Evolutionary conservation across 2,888 invertebrate genomes (phyloP).

Genomic region (Trimorus sp.): DNA sequence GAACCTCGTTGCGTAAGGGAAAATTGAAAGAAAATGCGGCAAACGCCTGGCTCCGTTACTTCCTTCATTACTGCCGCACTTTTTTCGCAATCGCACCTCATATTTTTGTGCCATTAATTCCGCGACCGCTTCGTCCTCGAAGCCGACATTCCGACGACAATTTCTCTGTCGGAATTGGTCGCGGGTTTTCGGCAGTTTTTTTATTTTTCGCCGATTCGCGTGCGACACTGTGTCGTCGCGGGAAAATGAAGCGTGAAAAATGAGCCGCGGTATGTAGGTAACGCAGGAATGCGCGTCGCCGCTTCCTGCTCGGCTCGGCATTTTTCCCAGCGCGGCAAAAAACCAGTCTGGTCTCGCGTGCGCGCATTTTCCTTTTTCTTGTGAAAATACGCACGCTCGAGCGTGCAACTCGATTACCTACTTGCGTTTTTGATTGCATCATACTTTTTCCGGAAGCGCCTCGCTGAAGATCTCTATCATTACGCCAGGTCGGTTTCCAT

Average conservation of each 20-base stretch:
- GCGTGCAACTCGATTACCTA: slow-evolving; percentile 58
- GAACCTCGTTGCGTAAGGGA: slow-evolving; percentile 33
- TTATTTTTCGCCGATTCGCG: not conserved
- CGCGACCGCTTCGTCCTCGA: too few species aligned
- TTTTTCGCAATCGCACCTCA: slow-evolving; percentile 7
- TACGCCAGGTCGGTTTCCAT: slow-evolving; percentile 7
- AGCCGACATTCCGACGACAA: too few species aligned
- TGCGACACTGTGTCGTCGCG: not conserved
- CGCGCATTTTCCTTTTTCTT: slow-evolving; percentile 48
- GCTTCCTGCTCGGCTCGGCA: slow-evolving; percentile 12
- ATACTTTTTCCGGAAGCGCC: slow-evolving; percentile 59
- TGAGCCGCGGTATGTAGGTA: slow-evolving; percentile 45
- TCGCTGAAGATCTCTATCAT: not conserved
- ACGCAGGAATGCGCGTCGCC: slow-evolving; percentile 15
- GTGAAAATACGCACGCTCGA: slow-evolving; percentile 43
- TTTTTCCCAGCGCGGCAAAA: slow-evolving; percentile 31
- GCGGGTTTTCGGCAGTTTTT: too few species aligned
- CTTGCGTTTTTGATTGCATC: slow-evolving; percentile 51
- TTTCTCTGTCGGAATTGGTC: too few species aligned
- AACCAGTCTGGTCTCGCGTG: slow-evolving; percentile 53
- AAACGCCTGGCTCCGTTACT: slow-evolving; percentile 41
- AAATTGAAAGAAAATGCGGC: slow-evolving; percentile 45
- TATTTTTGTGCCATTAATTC: slow-evolving; percentile 15
- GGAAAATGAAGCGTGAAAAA: slow-evolving; percentile 47
- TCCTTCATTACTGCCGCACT: slow-evolving; percentile 32